These are phyloP conservation scores for Discoglossus pictus DNA, from an alignment of 2,797 vertebrate genomes.

Conservation along the genomic window DNA sequence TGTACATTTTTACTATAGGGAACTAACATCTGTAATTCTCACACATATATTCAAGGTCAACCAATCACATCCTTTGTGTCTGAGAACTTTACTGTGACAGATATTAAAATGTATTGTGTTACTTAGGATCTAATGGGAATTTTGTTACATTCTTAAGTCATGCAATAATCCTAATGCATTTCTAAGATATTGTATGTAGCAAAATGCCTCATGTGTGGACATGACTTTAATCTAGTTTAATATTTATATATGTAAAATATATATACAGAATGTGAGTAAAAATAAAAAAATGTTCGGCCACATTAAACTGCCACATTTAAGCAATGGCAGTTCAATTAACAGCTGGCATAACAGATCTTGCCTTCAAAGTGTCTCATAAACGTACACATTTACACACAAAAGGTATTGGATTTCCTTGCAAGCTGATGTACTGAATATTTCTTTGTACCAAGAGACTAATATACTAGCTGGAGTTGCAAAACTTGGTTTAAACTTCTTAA, in stretches of 20 bases:
- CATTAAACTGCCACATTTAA: neutral
- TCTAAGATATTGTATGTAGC: too few species aligned
- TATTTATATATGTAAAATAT: neutral
- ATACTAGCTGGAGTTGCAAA: constrained; percentile 5
- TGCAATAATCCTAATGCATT: too few species aligned
- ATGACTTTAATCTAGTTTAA: neutral
- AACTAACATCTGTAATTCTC: neutral
- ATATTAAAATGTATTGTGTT: neutral
- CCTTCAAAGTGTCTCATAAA: constrained; percentile 18
- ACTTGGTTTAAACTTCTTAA: constrained; percentile 2
- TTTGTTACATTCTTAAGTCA: neutral
- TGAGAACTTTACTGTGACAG: neutral
- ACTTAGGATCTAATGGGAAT: neutral
- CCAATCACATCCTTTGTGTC: neutral
- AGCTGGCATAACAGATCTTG: neutral
- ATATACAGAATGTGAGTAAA: neutral
- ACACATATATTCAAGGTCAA: neutral
- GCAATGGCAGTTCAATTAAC: constrained; percentile 9
- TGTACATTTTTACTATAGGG: neutral
- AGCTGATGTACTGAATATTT: neutral
- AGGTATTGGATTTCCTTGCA: constrained; percentile 1
- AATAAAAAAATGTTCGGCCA: neutral
- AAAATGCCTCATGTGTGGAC: too few species aligned
- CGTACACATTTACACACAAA: neutral
- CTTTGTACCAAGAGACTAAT: constrained; percentile 18